phyloP scores from a whole-genome alignment of 2,113 vertebrate species.

The Podiceps cristatus region DNA sequence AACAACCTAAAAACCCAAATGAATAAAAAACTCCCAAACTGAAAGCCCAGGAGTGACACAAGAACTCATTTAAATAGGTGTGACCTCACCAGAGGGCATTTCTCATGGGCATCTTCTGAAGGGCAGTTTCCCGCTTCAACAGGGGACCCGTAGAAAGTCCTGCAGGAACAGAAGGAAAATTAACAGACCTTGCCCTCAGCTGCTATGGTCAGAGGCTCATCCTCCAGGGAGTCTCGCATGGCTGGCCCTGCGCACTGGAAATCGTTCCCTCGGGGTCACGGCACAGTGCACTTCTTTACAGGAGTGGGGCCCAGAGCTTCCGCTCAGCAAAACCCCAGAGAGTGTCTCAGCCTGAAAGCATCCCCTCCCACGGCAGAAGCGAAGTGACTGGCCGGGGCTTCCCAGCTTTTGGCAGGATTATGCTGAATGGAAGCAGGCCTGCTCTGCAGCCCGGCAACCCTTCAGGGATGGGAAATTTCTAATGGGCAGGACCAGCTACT shows the following conservation, averaged over 20 bases:
- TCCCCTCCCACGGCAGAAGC: slow-evolving; percentile 23
- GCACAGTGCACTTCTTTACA: neutral
- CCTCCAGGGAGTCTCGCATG: neutral
- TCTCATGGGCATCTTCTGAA: neutral
- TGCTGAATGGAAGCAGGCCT: neutral
- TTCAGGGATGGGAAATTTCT: neutral
- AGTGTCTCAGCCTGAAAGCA: slow-evolving; percentile 27
- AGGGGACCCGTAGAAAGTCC: neutral
- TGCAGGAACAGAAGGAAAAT: neutral
- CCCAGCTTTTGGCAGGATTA: slow-evolving; percentile 24
- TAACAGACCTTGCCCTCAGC: neutral
- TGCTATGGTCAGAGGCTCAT: neutral
- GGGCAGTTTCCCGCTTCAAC: neutral
- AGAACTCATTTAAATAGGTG: neutral
- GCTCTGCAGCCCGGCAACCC: neutral
- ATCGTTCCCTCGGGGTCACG: neutral
- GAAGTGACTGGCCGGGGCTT: slow-evolving; percentile 29
- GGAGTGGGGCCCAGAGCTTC: neutral
- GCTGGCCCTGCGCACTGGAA: neutral
- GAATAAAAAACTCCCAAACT: neutral
- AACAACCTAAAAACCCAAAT: neutral
- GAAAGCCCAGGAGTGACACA: neutral
- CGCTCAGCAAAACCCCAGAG: neutral
- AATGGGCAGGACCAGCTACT: neutral
- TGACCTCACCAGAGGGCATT: neutral